Base-by-base conservation (phyloP, 2,113 vertebrate genomes). In the Chinchilla lanigera region DNA sequence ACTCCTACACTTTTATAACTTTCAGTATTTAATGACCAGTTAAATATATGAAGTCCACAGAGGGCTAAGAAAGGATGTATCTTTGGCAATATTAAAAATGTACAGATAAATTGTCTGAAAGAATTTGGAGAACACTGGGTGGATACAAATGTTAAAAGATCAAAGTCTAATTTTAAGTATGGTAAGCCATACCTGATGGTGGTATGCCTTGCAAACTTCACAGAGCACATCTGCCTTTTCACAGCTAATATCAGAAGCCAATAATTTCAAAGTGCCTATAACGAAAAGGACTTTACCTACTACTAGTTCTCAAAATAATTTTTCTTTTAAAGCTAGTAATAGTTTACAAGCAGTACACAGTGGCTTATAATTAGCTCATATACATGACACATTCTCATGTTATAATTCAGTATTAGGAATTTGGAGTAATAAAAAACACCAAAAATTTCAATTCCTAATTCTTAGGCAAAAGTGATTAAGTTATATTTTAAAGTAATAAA, bases 241-340 rank as follows among this genome's bases (percentile, higher is more conserved):
- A 47, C 24, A 19, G 54, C 33, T 41, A 44, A 4, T 44, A 50
- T 33, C 41, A 93, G 35, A 80, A 65, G 38, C 28, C 50, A 75
- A 26, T 67, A 38, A 90, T 78, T 75, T 94, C 26, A 33, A 86
- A 71, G 1, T n/a, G 47, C 5, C n/a, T 77, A 22, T 13, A 90
- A 87, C 16, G 61, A 83, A 80, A 92, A 96, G 35, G 12, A 86
- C 14, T 86, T 19, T 83, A 30, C 6, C 6, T 77, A 9, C 1
- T 78, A 65, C 4, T n/a, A 50, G 19, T 52, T 84, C 58, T 54
- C 38, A 75, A 87, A 77, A 52, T 14, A 54, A 89, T 33, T 10
- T 84, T 93, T 63, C 6, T 84, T 67, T 90, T 47, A 94, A 87
- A 58, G 33, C 14, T 58, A 50, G 33, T 63, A 90, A 94, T 90